Percentiles rank a stretch among this genome's conserved stretches.
Evolutionary conservation across 2,113 vertebrate species (phyloP).

Genomic region (Onychorhynchus coronatus): DNA sequence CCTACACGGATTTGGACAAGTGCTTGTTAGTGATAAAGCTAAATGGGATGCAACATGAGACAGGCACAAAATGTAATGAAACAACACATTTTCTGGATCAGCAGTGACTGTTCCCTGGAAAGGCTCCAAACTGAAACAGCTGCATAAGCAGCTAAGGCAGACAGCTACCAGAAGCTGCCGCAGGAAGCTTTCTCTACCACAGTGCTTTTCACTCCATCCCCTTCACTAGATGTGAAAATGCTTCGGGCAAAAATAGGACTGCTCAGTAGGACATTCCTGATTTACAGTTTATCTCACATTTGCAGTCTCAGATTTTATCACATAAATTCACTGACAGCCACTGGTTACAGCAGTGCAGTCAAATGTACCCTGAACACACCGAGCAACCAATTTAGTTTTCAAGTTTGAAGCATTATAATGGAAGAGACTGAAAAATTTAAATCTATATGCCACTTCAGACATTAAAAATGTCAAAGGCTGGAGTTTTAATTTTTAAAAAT

Average conservation of each 20-base stretch:
- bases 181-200: neutral
- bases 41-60: neutral
- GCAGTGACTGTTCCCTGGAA: neutral
- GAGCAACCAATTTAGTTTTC: neutral
- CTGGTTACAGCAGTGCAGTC: neutral
- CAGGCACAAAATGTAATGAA: neutral
- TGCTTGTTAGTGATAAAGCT: neutral
- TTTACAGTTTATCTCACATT: neutral
- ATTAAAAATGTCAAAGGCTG: neutral
- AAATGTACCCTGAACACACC: neutral
- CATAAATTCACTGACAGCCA: neutral
- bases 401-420: neutral
- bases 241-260: neutral
- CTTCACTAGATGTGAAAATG: neutral
- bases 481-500: neutral
- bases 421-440: neutral
- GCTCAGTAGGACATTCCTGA: neutral
- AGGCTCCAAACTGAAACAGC: conserved; percentile 50
- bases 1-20: neutral
- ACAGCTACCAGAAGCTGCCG: conserved; percentile 10
- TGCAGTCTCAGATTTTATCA: neutral
- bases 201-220: neutral
- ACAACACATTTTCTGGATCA: conserved; percentile 43
- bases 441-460: neutral
- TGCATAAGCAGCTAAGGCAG: conserved; percentile 47